Evolutionary conservation across 2,888 invertebrate species (phyloP).

Genomic region (Drosophila bunnanda): DNA sequence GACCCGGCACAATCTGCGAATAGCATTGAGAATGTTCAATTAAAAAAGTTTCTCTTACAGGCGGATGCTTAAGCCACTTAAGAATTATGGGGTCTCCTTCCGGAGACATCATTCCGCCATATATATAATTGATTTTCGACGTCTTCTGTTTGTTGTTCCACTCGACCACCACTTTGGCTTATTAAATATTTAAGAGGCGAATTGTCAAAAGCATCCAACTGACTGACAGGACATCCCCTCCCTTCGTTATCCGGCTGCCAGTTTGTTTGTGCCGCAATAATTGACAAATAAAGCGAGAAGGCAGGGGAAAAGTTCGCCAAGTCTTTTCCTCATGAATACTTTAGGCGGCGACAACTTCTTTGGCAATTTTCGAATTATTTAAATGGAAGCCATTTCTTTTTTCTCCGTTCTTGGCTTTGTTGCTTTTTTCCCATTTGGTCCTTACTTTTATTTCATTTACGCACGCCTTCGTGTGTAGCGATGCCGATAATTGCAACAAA

Average conservation of each 20-base stretch:
- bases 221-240: constrained; percentile 53
- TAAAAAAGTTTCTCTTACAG: constrained; percentile 64
- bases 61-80: constrained; percentile 59
- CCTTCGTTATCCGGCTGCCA: neutral
- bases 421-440: constrained; percentile 5
- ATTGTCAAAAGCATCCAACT: constrained; percentile 68
- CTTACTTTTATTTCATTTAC: constrained; percentile 61
- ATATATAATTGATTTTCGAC: constrained; percentile 71
- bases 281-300: constrained; percentile 59
- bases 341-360: constrained; percentile 46
- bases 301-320: constrained; percentile 49
- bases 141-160: constrained; percentile 53
- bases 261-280: constrained; percentile 44
- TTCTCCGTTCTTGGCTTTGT: neutral
- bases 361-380: constrained; percentile 74
- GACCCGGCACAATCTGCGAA: constrained; percentile 26
- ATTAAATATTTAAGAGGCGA: constrained; percentile 77
- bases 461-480: constrained; percentile 76
- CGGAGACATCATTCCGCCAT: constrained; percentile 13
- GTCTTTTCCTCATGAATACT: constrained; percentile 56
- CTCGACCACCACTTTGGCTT: constrained; percentile 71
- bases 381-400: constrained; percentile 55
- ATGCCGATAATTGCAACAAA: constrained; percentile 77
- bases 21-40: constrained; percentile 72
- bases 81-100: constrained; percentile 29